Conservation (phyloP, 2,888 invertebrate species). For the Oegoconia quadripuncta region DNA sequence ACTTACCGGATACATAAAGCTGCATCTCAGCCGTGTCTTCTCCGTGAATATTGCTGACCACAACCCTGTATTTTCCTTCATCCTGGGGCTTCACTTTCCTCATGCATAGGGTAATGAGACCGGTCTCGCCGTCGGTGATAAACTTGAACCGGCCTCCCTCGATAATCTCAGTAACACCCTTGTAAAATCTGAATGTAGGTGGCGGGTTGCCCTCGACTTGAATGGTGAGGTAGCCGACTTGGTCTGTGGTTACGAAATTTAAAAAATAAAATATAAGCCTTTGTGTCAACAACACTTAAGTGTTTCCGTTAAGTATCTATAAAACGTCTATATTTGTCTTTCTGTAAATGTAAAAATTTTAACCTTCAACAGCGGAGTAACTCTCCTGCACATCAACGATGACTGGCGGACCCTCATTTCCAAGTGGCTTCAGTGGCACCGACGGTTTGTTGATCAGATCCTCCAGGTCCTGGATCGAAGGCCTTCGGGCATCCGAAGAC, state of each 20-base stretch:
- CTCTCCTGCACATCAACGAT: constrained; percentile 97
- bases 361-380: constrained; percentile 98
- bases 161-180: constrained; percentile 94
- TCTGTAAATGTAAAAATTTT: too few species aligned
- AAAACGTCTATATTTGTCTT: too few species aligned
- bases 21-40: constrained; percentile 97
- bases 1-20: constrained; percentile 95
- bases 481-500: constrained; percentile 93
- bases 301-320: constrained; percentile 5
- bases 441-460: constrained; percentile 94
- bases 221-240: constrained; percentile 94
- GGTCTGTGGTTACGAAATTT: constrained; percentile 77
- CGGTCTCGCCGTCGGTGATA: constrained; percentile 95
- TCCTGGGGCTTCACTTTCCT: constrained; percentile 97
- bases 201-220: constrained; percentile 96
- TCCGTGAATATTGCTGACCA: constrained; percentile 95
- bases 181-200: constrained; percentile 97
- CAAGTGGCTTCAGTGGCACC: constrained; percentile 90
- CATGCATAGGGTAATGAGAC: constrained; percentile 95
- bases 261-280: too few species aligned
- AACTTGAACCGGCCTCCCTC: constrained; percentile 98
- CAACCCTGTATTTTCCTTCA: constrained; percentile 96
- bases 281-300: background rate
- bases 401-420: constrained; percentile 90
- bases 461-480: constrained; percentile 93